A percentile compares a stretch with the other conserved stretches of the same genome.
These are phyloP conservation scores for Cabera pusaria DNA, from an alignment of 2,888 invertebrate species.

Conservation along the genomic window DNA sequence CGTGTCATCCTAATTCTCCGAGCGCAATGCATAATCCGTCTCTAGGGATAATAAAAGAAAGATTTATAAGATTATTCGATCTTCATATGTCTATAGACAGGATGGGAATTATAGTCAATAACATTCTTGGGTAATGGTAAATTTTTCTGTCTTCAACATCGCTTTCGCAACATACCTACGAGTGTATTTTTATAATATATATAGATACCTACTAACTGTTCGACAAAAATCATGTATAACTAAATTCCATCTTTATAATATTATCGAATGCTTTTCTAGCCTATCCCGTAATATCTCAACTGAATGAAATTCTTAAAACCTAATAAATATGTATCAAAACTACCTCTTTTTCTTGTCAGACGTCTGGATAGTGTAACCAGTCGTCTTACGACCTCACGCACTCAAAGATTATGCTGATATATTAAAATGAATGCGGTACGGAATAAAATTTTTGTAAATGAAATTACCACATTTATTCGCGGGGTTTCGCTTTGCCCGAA, in stretches of 20 bases:
- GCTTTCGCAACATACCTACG: too few relatives aligned
- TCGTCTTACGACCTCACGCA: constrained; percentile 53
- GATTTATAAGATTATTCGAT: constrained; percentile 14
- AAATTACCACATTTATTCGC: constrained; percentile 71
- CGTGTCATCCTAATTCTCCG: constrained; percentile 58
- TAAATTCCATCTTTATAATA: too few relatives aligned
- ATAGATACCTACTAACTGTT: too few relatives aligned
- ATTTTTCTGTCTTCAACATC: too few relatives aligned
- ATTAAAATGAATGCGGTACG: constrained; percentile 70
- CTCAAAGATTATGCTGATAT: constrained; percentile 69
- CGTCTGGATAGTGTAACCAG: constrained; percentile 23
- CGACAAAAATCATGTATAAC: too few relatives aligned
- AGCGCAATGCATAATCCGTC: constrained; percentile 40
- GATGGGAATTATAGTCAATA: too few relatives aligned
- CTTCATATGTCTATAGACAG: neutral
- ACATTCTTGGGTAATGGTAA: too few relatives aligned
- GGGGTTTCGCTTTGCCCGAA: constrained; percentile 53
- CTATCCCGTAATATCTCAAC: too few relatives aligned
- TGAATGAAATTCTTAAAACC: neutral
- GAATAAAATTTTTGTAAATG: constrained; percentile 60
- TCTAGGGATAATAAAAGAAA: constrained; percentile 18
- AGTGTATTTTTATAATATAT: too few relatives aligned
- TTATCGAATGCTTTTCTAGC: too few relatives aligned
- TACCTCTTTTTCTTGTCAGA: constrained; percentile 2
- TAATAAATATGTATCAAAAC: constrained; percentile 2